phyloP scores from a whole-genome alignment of 2,797 vertebrate species.

The Yasuhikotakia modesta region DNA sequence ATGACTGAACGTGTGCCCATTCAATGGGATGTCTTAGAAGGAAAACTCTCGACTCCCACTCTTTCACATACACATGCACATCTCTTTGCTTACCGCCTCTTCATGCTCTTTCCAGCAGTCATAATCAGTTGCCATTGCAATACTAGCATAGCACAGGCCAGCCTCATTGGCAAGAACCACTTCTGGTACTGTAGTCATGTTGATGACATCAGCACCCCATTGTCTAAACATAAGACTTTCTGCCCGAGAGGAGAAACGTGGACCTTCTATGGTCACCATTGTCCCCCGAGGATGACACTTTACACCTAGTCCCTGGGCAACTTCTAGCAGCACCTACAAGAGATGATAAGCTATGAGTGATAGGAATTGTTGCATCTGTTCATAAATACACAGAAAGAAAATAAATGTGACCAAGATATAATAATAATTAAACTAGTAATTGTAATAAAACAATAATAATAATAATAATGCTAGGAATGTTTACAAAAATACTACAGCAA shows the following conservation, averaged over 20 bases:
- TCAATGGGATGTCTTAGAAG: too few species aligned
- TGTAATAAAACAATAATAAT: too few species aligned
- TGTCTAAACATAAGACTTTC: constrained; percentile 92
- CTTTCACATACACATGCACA: background rate
- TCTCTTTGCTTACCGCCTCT: constrained; percentile 84
- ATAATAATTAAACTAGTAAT: too few species aligned
- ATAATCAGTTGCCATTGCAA: constrained; percentile 97
- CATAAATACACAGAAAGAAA: too few species aligned
- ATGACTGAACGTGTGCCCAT: too few species aligned
- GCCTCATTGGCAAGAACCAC: constrained; percentile 95
- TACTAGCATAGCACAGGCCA: constrained; percentile 92
- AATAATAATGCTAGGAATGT: too few species aligned
- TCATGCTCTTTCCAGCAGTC: constrained; percentile 98
- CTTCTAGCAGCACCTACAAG: constrained; percentile 86
- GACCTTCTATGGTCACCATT: constrained; percentile 90
- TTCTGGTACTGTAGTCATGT: constrained; percentile 97
- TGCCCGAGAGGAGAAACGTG: constrained; percentile 91
- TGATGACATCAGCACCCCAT: constrained; percentile 95
- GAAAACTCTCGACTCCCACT: background rate
- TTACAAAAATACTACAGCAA: too few species aligned
- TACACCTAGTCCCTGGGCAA: constrained; percentile 85
- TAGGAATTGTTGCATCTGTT: too few species aligned
- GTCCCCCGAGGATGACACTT: constrained; percentile 89
- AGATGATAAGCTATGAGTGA: background rate
- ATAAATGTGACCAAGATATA: too few species aligned